Evolutionary conservation across 2,888 invertebrate species (phyloP).

Genomic region (Trichopoda pennipes): DNA sequence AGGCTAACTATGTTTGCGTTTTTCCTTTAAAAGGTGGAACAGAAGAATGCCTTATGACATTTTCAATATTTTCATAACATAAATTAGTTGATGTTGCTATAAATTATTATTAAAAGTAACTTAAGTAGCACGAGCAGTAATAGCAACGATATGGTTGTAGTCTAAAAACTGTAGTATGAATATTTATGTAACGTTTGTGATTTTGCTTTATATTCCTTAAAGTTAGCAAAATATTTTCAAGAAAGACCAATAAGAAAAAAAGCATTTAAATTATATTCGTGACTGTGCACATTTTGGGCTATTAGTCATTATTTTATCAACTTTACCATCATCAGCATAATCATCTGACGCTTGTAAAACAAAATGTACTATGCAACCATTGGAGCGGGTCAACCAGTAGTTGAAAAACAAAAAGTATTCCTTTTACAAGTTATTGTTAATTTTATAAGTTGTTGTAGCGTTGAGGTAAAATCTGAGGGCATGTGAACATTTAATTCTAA

Average conservation of each 20-base stretch:
- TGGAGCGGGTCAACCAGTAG: slow-evolving; percentile 29
- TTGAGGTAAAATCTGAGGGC: not conserved
- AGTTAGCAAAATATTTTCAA: slow-evolving; percentile 1
- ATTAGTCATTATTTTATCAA: slow-evolving; percentile 68
- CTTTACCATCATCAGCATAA: slow-evolving; percentile 65
- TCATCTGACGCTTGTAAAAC: slow-evolving; percentile 57
- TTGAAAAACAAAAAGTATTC: slow-evolving; percentile 33
- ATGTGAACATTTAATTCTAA: not conserved
- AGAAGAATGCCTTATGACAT: slow-evolving; percentile 49
- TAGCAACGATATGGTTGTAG: slow-evolving; percentile 6
- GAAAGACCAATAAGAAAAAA: slow-evolving; percentile 22
- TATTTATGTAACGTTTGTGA: slow-evolving; percentile 27
- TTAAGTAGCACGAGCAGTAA: slow-evolving; percentile 25
- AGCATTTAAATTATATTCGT: slow-evolving; percentile 55
- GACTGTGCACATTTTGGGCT: slow-evolving; percentile 63
- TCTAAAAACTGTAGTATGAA: slow-evolving; percentile 5
- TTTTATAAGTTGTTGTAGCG: not conserved
- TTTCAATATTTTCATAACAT: slow-evolving; percentile 66
- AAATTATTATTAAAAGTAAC: slow-evolving; percentile 62
- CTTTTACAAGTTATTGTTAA: slow-evolving; percentile 14
- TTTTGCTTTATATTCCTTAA: slow-evolving; percentile 12
- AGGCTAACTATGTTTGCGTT: slow-evolving; percentile 3
- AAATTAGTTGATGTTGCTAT: slow-evolving; percentile 64
- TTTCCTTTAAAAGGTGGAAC: slow-evolving; percentile 15
- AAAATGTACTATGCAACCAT: slow-evolving; percentile 34